Evolutionary conservation across 2,113 vertebrate genomes (phyloP).

Genomic region (Oxyura jamaicensis): DNA sequence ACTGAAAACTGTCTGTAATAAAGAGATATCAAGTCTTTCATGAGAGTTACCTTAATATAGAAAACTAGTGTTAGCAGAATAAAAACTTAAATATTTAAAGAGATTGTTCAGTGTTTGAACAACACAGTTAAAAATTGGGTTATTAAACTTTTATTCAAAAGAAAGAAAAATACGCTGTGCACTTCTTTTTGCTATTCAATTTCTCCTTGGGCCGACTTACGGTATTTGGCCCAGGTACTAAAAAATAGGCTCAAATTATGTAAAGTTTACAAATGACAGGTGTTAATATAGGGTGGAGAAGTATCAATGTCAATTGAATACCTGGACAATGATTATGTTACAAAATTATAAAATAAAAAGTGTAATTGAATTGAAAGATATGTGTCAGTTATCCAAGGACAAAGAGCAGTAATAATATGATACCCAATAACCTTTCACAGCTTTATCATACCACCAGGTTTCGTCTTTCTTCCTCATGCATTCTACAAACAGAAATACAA

Average conservation of each 20-base stretch:
- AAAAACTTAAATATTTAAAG: neutral
- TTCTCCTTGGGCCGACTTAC: neutral
- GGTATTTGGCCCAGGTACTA: neutral
- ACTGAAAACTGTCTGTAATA: neutral
- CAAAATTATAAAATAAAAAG: neutral
- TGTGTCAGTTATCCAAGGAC: neutral
- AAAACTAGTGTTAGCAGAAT: neutral
- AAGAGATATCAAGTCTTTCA: neutral
- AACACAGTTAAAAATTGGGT: neutral
- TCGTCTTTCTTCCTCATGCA: neutral
- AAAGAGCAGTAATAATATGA: neutral
- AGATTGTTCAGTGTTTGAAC: neutral
- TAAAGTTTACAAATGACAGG: neutral
- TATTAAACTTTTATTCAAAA: neutral
- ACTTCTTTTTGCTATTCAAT: neutral
- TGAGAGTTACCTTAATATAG: neutral
- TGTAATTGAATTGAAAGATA: neutral
- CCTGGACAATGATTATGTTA: neutral
- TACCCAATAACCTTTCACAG: neutral
- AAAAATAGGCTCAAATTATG: neutral
- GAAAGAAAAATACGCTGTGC: neutral
- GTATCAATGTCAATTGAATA: neutral
- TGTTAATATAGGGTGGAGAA: neutral
- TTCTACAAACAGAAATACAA: neutral
- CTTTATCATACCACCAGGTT: neutral